Evolutionary conservation across 2,888 invertebrate species (phyloP).

Genomic region (Portevinia maculata): DNA sequence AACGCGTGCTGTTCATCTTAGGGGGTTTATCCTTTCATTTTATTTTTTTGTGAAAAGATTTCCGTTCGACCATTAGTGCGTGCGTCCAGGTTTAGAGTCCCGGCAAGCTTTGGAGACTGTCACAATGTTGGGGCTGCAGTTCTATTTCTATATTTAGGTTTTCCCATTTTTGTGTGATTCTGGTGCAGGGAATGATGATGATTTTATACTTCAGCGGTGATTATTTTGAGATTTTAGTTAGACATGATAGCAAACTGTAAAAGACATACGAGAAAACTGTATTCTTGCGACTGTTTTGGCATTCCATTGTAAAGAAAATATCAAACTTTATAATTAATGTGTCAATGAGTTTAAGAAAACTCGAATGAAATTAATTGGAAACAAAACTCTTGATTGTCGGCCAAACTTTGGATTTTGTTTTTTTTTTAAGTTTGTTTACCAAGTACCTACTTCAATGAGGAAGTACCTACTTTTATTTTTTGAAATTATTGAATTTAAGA

Average conservation of each 20-base stretch:
- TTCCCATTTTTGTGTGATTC: conserved; percentile 40
- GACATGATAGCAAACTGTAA: conserved; percentile 5
- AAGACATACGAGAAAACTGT: conserved; percentile 43
- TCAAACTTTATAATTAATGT: no score
- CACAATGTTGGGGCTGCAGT: conserved; percentile 43
- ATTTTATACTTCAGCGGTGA: conserved; percentile 51
- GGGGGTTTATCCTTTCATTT: conserved; percentile 20
- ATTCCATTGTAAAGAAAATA: not conserved
- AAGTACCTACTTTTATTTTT: no score
- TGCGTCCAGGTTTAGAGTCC: conserved; percentile 49
- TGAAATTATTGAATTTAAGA: no score
- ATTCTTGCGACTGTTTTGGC: not conserved
- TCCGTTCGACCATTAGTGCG: conserved; percentile 23
- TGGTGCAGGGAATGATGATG: conserved; percentile 65
- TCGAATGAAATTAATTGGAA: no score
- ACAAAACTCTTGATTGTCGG: no score
- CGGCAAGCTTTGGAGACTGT: conserved; percentile 60
- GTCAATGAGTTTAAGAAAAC: no score
- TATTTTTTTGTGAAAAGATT: conserved; percentile 26
- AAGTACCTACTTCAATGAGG: no score
- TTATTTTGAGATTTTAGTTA: conserved; percentile 62
- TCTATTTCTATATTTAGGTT: conserved; percentile 68
- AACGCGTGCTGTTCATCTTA: conserved; percentile 35
- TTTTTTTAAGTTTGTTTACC: no score
- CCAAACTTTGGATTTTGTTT: no score